Conservation (phyloP, 37 sponge, comb jelly and placozoan genomes). For the Aplysina aerophoba region DNA sequence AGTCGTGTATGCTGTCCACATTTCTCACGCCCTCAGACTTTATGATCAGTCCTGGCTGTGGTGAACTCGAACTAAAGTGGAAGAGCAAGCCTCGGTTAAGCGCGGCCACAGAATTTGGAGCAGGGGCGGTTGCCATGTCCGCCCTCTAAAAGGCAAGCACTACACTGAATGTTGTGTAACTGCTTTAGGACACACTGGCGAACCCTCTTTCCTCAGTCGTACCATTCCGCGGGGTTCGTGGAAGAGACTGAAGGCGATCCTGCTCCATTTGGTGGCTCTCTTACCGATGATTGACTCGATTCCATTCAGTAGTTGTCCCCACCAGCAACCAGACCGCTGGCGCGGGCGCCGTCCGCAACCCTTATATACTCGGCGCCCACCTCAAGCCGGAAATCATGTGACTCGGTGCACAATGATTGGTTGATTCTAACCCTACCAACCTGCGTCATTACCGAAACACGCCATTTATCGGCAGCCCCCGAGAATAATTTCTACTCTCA, state of each 20-base stretch:
- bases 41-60: slow-evolving; percentile 32
- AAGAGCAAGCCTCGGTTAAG: not conserved
- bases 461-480: not conserved
- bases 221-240: slow-evolving; percentile 38
- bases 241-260: slow-evolving; percentile 36
- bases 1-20: slow-evolving; percentile 13
- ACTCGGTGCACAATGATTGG: slow-evolving; percentile 13
- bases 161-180: no score
- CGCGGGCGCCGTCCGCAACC: not conserved
- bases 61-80: slow-evolving; percentile 19
- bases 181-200: no score
- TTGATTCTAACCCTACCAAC: not conserved
- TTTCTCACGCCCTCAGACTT: slow-evolving; percentile 34
- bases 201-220: slow-evolving; percentile 1
- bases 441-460: not conserved
- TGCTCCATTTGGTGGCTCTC: slow-evolving; percentile 28
- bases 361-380: not conserved
- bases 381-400: slow-evolving; percentile 25
- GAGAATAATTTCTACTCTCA: no score
- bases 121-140: no score
- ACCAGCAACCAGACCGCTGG: no score
- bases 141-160: no score
- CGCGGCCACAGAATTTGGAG: no score
- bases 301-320: slow-evolving; percentile 6
- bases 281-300: slow-evolving; percentile 26